Base-by-base conservation (phyloP, 2,113 vertebrate genomes). In the Silurus glanis region DNA sequence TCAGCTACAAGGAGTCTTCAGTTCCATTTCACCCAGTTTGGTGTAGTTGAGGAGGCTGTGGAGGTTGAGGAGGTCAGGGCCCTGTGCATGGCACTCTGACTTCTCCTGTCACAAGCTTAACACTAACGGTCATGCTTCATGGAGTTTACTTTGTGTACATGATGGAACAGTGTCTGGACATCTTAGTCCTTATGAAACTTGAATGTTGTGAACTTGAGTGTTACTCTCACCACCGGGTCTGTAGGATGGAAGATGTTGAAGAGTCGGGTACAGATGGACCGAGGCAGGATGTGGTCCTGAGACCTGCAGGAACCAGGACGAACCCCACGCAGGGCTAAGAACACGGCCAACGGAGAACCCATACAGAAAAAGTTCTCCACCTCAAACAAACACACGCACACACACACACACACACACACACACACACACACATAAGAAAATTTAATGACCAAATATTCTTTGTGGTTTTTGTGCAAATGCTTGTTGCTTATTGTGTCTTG, bases 361-460 rank as follows among this genome's bases (percentile, higher is more conserved):
- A 98, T 98, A 66, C 98, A 99, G 95, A 99, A 99, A 94, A 98
- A 99, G 91, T 99, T 99, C 90, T 98, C 98, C 85, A 99, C 97
- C 98, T 99, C 89, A 84, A 92, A 84, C 47, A 67, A 55, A 82
- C 72, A 69, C 10, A 84, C 17, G 6, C 67, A 17, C 69, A 85
- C 49, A 62, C 8, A 49, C 51, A 53, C 23, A 91, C 6, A 90
- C 6, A 9, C 9, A 83, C 23, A 19, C 16, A 66, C 12, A 78
- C 10, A 59, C 51, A 53, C 37, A 53, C 37, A 37, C 37, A 37
- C 37, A 37, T 2, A 37, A 37, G 37, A 37, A 37, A 37, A 37
- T 37, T 3, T 37, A 37, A 37, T 37, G 37, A 37, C 2, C 37
- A 37, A 37, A 37, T 37, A 37, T 37, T 2, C 37, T 37, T 37